Percentiles rank a stretch among this genome's conserved stretches.
Evolutionary conservation across 2,797 vertebrate genomes (phyloP).

Genomic region (Liparis tanakae): DNA sequence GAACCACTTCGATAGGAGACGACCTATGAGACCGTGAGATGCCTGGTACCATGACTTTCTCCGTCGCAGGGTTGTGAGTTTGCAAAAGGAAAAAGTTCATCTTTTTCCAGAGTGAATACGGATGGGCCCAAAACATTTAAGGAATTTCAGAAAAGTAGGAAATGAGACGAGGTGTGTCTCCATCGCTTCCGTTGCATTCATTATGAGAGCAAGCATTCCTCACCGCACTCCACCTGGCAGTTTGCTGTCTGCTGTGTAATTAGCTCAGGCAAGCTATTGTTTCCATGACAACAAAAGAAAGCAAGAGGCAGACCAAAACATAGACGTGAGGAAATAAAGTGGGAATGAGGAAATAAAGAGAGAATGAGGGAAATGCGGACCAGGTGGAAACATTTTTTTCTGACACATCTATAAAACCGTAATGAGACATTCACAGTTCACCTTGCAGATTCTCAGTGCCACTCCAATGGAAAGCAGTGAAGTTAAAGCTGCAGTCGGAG

Average conservation of each 20-base stretch:
- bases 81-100: constrained; percentile 81
- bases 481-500: constrained; percentile 28
- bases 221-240: constrained; percentile 66
- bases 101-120: constrained; percentile 72
- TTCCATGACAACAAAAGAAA: constrained; percentile 69
- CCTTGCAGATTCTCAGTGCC: constrained; percentile 44
- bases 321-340: constrained; percentile 44
- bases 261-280: constrained; percentile 71
- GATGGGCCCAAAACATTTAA: constrained; percentile 78
- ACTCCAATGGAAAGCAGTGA: constrained; percentile 37
- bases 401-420: constrained; percentile 73
- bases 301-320: constrained; percentile 54
- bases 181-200: constrained; percentile 52
- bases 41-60: constrained; percentile 76
- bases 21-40: constrained; percentile 68
- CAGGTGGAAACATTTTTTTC: constrained; percentile 72
- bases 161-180: constrained; percentile 63
- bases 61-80: constrained; percentile 61
- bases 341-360: constrained; percentile 40
- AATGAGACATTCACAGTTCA: constrained; percentile 63
- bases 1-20: constrained; percentile 60
- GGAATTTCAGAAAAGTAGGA: constrained; percentile 63
- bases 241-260: constrained; percentile 73
- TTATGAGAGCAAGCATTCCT: constrained; percentile 67
- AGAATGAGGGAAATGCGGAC: constrained; percentile 61